Evolutionary conservation across 2,888 invertebrate species (phyloP), one percentile per base, ranked within the genome.

Genomic region (Mesoligia furuncula): DNA sequence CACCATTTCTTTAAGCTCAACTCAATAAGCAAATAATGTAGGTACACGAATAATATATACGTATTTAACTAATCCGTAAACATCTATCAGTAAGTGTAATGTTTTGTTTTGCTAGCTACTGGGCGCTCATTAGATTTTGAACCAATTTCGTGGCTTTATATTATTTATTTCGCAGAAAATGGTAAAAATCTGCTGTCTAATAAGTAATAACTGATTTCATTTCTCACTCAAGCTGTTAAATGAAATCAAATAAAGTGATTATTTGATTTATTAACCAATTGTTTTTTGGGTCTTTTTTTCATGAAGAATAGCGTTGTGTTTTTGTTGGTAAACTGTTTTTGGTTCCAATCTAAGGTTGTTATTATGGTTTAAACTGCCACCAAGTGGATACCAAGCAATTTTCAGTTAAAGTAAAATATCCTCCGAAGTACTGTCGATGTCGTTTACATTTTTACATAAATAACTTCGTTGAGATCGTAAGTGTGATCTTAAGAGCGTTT

Each of bases 161-260:
- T 67, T 7, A 20, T 75, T 61, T 7, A 64, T 36, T 45, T 45
- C 62, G 24, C 3, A 45, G 3, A 27, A 39, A 54, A 27, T 64
- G n/a, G 27, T 57, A 45, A 31, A 20, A 81, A 45, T 24, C 27
- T 51, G 20, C 9, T 31, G 17, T 61, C 51, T 31, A 80, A n/a
- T 31, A 11, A 42, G 42, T 31, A 80, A n/a, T 31, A 11, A 42
- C 13, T 31, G n/a, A 27, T 36, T 77, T 7, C 31, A n/a, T 11
- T 7, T 65, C 57, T 27, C 6, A 48, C 17, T 24, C 45, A 54
- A 45, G 11, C 8, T 20, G 15, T n/a, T 0, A 8, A 27, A 39
- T 42, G 20, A 2, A 57, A 31, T 20, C 20, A 67, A 20, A 48
- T 7, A 31, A 31, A 9, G 6, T 51, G 2, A 8, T 31, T 45